Evolutionary conservation across 2,888 invertebrate species (phyloP), one percentile per base, ranked within the genome.

Genomic region (Tenthredo notha): DNA sequence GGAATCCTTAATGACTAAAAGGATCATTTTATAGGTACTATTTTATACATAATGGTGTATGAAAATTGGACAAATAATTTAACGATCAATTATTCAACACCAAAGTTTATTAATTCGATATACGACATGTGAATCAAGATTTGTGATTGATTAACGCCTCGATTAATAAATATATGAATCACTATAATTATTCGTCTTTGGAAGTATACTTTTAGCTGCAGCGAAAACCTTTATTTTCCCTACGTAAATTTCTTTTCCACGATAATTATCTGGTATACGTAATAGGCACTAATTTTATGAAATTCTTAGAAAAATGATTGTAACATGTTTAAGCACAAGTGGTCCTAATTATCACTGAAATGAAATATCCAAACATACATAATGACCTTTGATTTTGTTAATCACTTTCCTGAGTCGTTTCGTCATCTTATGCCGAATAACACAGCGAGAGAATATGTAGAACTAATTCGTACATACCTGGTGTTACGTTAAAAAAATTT

Each of bases 51-150:
- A 50, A 50, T 77, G 77, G 77, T 77, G 77, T 77, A 33, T 33
- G 54, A 47, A 50, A 77, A 77, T 77, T 77, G 77, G 77, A n/a
- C 77, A 29, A 77, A 77, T 50, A 29, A 77, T 54, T 54, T 9
- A 12, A 77, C n/a, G 54, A 47, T 77, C 77, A 77, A 77, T 77
- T 47, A 47, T 77, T 18, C 77, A 7, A 77, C 77, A 77, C 77
- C 77, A 77, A 77, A 50, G 18, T 29, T 50, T 54, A 15, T 33
- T n/a, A n/a, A 43, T n/a, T 40, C 5, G 9, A n/a, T 72, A 40
- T 0, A 65, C 29, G 15, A 15, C 29, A n/a, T 25, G 10, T 33
- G 7, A 7, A 18, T 18, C 15, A 37, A 70, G 18, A 18, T 33
- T 21, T 29, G 29, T 15, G 10, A 33, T 65, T 7, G 15, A 15